A percentile compares a stretch with the other conserved stretches of the same genome.
Evolutionary conservation across 2,797 vertebrate species (phyloP).

Genomic region (Ciconia nigra): DNA sequence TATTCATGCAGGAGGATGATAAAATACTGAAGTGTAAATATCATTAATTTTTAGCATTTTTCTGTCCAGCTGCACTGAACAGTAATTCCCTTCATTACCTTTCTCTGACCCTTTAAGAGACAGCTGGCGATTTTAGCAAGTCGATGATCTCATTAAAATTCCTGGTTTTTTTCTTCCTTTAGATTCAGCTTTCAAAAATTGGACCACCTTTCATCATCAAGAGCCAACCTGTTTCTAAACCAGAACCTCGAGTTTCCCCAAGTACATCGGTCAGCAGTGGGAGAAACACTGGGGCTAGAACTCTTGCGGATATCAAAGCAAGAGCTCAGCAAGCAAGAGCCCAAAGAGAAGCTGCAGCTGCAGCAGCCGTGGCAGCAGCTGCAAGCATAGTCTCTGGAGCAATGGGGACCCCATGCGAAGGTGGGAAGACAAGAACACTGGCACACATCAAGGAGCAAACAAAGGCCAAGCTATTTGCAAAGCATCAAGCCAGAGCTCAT

Average conservation of each 20-base stretch:
- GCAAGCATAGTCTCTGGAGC: constrained; percentile 80
- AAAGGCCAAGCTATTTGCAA: constrained; percentile 82
- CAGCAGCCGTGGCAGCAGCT: constrained; percentile 79
- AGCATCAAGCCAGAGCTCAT: constrained; percentile 79
- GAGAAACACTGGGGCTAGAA: constrained; percentile 83
- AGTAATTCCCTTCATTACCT: background rate
- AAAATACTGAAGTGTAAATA: background rate
- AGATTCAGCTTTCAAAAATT: constrained; percentile 85
- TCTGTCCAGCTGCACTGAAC: background rate
- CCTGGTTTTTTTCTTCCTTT: background rate
- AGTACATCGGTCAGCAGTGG: constrained; percentile 70
- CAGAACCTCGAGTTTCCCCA: constrained; percentile 76
- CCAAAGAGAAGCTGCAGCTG: constrained; percentile 82
- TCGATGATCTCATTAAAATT: background rate
- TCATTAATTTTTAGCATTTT: background rate
- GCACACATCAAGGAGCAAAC: constrained; percentile 85
- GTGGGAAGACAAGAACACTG: constrained; percentile 80
- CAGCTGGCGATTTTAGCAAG: background rate
- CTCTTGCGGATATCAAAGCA: constrained; percentile 84
- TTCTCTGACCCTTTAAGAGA: background rate
- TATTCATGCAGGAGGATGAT: background rate
- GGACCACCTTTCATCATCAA: constrained; percentile 85
- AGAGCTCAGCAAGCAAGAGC: constrained; percentile 84
- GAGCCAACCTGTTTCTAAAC: constrained; percentile 80
- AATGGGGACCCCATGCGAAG: constrained; percentile 77